Conservation (phyloP, 2,113 vertebrate species). For the Phocoena sinus region DNA sequence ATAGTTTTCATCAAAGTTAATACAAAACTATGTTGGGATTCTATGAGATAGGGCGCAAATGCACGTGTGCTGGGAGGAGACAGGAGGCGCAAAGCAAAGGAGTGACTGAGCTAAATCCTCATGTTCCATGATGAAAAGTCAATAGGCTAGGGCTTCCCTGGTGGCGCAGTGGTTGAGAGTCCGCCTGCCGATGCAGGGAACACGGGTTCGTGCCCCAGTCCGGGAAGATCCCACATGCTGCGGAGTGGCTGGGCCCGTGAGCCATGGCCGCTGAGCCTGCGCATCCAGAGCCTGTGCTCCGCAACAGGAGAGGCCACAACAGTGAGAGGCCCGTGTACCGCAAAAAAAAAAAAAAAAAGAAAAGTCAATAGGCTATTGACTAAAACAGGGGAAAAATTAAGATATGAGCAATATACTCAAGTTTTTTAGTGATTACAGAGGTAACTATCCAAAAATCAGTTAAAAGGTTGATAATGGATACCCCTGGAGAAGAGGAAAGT, state of each 20-base stretch:
- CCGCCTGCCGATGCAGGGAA: no score
- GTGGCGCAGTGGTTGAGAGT: no score
- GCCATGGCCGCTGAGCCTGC: no score
- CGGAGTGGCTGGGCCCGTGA: no score
- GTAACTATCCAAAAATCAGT: not conserved
- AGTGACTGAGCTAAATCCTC: not conserved
- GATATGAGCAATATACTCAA: not conserved
- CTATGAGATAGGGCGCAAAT: not conserved
- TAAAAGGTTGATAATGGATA: not conserved
- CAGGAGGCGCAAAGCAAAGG: not conserved
- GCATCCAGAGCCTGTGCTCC: no score
- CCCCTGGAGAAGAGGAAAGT: not conserved
- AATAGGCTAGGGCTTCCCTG: not conserved
- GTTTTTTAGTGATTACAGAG: not conserved
- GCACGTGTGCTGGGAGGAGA: not conserved
- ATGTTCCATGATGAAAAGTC: not conserved
- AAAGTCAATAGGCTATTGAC: not conserved
- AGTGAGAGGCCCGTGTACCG: no score
- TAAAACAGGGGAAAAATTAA: not conserved
- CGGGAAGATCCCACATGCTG: no score
- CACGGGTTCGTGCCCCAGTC: no score
- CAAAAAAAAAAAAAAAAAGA: not conserved
- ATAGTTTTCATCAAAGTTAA: not conserved
- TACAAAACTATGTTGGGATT: not conserved
- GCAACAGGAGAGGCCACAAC: no score